Base-by-base conservation (phyloP, 2,797 vertebrate genomes). In the Alosa sapidissima region DNA sequence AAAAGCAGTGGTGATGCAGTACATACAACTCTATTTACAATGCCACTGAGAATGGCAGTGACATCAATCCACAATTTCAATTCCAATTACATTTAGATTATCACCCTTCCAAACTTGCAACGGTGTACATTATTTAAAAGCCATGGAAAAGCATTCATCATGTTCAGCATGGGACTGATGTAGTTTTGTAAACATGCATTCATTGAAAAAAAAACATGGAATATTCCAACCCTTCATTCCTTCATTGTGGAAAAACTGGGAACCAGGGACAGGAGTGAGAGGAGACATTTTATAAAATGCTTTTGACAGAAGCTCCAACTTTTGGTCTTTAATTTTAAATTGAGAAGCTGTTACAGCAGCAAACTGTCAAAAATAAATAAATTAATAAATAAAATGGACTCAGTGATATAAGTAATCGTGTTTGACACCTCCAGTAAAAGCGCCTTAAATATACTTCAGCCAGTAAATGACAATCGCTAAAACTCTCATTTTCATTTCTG, bases 1-100 rank as follows among this genome's bases (percentile, higher is more conserved):
- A 47, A 19, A 78, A 78, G 72, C 72, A 47, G 45, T 47, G 72
- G 41, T 78, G 72, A 78, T 47, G 78, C 72, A 78, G 47, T 47
- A 78, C 72, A 78, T 47, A 78, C 72, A 78, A 45, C 72, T 78
- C 36, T 78, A 78, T 78, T 47, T 78, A 78, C 72, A 78, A 47
- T 36, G 28, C 16, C 72, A 78, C 14, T 62, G 58, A 24, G 72
- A 78, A 78, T 5, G 19, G 41, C 72, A 78, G 36, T 21, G 8
- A 78, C 72, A 78, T 47, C 72, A 47, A 78, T 78, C 14, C 36
- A 78, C 36, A 36, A 47, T 78, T 78, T 21, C 0, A 47, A 47
- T 78, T 21, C 2, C 41, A 45, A 45, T 21, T 14, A 78, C 41
- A 45, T 19, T 47, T 47, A 45, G 16, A 47, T 78, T 47, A 45